Evolutionary conservation across 2,113 vertebrate species (phyloP), one percentile per base, ranked within the genome.

Genomic region (Hypocryptadius cinnamomeus): DNA sequence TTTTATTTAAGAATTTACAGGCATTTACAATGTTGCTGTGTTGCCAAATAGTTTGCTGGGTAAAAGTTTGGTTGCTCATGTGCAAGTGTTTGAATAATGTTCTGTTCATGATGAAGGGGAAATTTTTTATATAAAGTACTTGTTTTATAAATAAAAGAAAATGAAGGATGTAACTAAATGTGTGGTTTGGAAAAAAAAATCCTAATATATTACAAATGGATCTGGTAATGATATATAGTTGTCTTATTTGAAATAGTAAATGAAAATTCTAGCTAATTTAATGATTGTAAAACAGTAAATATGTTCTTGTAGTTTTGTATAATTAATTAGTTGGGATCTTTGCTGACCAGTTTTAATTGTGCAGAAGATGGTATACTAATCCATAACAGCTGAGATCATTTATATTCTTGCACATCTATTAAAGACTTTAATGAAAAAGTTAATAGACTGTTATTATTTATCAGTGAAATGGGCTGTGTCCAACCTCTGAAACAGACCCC

Each of bases 61-160:
- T 79, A 90, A 76, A 68, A 96, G 96, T 97, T 94, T 91, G 96
- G 97, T 96, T 90, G 93, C 96, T 96, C 92, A 83, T 79, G 95
- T 95, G 92, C 94, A 96, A 94, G 96, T 87, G 89, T 97, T 96
- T 96, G 95, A 95, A 94, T 96, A 92, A 96, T 85, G 78, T 97
- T 96, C 95, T 96, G 97, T 97, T 95, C 94, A 92, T 80, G 94
- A 97, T 88, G 88, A 96, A 96, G 97, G 97, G 95, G 94, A 97
- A 89, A 93, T 96, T 98, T 98, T 98, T 97, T 98, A 97, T 96
- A 97, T 96, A 87, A 94, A 97, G 93, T 94, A 95, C 93, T 96
- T 98, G 97, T 98, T 98, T 98, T 98, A 98, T 97, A 97, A 98
- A 97, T 97, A 97, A 97, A 97, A 97, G 96, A 97, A 97, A 97